These are phyloP conservation scores for Caenorhabditis sp. DNA, from an alignment of 2,888 invertebrate species.

Conservation along the genomic window DNA sequence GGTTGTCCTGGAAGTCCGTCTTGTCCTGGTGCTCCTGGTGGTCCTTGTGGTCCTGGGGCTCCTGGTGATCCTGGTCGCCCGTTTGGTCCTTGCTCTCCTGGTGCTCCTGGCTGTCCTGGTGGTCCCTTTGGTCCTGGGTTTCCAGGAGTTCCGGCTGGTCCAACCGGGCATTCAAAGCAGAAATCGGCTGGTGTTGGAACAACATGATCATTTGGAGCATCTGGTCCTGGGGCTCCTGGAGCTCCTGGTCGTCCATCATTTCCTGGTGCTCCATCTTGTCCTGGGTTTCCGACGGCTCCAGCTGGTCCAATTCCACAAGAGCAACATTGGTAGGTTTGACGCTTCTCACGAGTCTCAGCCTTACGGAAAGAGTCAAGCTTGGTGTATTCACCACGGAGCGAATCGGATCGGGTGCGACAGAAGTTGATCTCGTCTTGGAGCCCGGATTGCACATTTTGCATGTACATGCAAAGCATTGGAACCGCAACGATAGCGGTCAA, in stretches of 20 bases:
- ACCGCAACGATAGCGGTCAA: slow-evolving; percentile 55
- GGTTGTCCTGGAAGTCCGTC: slow-evolving; percentile 62
- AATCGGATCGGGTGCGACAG: slow-evolving; percentile 57
- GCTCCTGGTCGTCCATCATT: slow-evolving; percentile 52
- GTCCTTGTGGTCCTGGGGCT: slow-evolving; percentile 63
- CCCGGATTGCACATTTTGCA: slow-evolving; percentile 63
- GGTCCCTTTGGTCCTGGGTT: slow-evolving; percentile 61
- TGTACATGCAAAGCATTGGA: slow-evolving; percentile 57
- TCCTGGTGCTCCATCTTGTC: slow-evolving; percentile 52
- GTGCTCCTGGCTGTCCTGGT: slow-evolving; percentile 49
- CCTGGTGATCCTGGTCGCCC: slow-evolving; percentile 61
- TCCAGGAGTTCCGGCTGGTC: slow-evolving; percentile 61
- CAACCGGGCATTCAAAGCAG: slow-evolving; percentile 59
- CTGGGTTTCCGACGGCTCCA: slow-evolving; percentile 45
- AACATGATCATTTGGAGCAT: slow-evolving; percentile 53
- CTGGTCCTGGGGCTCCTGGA: slow-evolving; percentile 57
- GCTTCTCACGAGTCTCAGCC: slow-evolving; percentile 50
- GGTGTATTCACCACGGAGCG: slow-evolving; percentile 58
- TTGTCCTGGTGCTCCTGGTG: slow-evolving; percentile 57
- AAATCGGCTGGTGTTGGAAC: slow-evolving; percentile 52
- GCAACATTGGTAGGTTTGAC: slow-evolving; percentile 57
- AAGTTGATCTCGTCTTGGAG: slow-evolving; percentile 65
- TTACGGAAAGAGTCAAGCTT: slow-evolving; percentile 48
- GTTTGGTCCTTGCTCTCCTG: slow-evolving; percentile 57
- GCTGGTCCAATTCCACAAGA: slow-evolving; percentile 54